Conservation (phyloP, 2,113 vertebrate species). For the Psittacula cyanocephala region DNA sequence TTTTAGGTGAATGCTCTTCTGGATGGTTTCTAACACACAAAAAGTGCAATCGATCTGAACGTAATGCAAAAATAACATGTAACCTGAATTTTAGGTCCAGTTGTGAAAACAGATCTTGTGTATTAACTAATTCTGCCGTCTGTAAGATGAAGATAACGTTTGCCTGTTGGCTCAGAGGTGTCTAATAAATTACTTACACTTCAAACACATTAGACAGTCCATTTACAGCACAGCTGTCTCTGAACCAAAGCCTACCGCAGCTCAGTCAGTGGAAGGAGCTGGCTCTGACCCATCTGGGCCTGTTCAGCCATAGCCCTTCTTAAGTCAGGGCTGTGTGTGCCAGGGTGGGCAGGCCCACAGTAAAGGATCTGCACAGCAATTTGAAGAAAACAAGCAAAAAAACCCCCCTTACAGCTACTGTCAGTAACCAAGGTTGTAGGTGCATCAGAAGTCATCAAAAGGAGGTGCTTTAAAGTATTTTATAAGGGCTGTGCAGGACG, state of each 20-base stretch:
- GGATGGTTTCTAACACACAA: conserved; percentile 1
- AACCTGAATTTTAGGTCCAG: not conserved
- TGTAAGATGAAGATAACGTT: not conserved
- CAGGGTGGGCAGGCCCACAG: not conserved
- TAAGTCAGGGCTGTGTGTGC: not conserved
- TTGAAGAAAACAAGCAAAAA: not conserved
- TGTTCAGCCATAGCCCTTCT: not conserved
- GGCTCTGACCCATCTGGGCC: not conserved
- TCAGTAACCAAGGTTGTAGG: not conserved
- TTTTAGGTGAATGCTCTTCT: conserved; percentile 10
- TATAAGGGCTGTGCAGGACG: accelerated
- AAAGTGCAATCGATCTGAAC: not conserved
- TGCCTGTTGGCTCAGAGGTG: not conserved
- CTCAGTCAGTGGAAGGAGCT: not conserved
- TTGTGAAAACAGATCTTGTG: not conserved
- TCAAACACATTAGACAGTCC: not conserved
- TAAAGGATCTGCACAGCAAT: not conserved
- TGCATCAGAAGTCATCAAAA: not conserved
- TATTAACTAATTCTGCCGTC: not conserved
- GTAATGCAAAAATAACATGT: not conserved
- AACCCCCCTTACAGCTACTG: not conserved
- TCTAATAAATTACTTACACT: not conserved
- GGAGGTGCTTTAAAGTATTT: not conserved
- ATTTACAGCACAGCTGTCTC: not conserved
- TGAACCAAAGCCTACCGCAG: not conserved